Conservation (phyloP, 2,888 invertebrate genomes). For the Phlogophora meticulosa region DNA sequence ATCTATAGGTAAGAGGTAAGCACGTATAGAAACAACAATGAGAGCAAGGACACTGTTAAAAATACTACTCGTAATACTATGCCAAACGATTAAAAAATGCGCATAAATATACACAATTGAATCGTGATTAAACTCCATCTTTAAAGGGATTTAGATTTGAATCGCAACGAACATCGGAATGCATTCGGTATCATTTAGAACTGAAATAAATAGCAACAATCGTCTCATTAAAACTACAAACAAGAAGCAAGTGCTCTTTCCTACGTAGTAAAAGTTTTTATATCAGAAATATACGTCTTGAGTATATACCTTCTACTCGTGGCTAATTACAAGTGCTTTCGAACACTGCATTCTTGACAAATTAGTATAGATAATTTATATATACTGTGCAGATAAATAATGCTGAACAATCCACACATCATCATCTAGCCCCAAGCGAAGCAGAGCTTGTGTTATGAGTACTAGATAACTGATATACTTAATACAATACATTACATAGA, state of each 20-base stretch:
- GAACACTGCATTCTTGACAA: too few species aligned
- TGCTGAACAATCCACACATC: too few species aligned
- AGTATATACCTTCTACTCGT: neutral
- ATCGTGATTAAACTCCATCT: neutral
- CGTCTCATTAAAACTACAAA: neutral
- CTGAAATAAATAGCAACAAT: neutral
- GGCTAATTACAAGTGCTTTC: too few species aligned
- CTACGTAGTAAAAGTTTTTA: neutral
- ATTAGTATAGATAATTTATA: too few species aligned
- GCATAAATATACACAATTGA: neutral
- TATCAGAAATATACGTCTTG: neutral
- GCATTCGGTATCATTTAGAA: conserved; percentile 2
- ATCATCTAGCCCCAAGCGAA: too few species aligned
- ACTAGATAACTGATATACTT: too few species aligned
- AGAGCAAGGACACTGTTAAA: neutral
- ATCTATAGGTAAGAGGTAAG: too few species aligned
- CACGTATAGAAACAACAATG: too few species aligned
- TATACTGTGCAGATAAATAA: too few species aligned
- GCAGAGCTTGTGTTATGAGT: too few species aligned
- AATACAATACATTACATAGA: too few species aligned
- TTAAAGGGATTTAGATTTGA: neutral
- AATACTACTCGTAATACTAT: neutral
- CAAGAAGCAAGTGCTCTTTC: neutral
- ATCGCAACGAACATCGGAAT: neutral
- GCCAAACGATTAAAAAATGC: neutral